A percentile compares a stretch with the other conserved stretches of the same genome.
Conservation (phyloP, 92 coral and sea anemone genomes). For the Scolanthus callimorphus region DNA sequence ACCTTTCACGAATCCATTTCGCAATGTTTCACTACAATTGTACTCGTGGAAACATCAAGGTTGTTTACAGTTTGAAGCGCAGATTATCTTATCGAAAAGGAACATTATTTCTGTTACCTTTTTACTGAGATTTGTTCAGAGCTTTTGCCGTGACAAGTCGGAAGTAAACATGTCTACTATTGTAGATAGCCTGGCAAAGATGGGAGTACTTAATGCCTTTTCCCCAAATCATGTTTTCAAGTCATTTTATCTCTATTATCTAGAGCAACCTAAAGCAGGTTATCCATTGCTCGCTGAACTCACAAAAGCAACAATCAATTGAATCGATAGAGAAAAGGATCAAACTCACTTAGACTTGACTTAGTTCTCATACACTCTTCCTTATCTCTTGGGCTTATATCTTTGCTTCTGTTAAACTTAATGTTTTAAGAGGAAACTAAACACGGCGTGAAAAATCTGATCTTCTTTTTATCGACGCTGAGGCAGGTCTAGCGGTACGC, state of each 20-base stretch:
- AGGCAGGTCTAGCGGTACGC: constrained; percentile 1
- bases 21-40: too few species aligned
- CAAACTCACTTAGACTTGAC: constrained; percentile 16
- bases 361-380: constrained; percentile 10
- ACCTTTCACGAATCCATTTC: too few species aligned
- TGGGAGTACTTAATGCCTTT: neutral
- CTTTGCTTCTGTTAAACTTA: constrained; percentile 22
- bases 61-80: neutral
- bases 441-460: neutral
- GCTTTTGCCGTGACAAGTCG: neutral
- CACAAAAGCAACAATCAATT: neutral
- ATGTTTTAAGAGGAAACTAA: neutral
- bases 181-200: neutral
- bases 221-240: neutral
- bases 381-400: constrained; percentile 7
- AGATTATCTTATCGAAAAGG: neutral
- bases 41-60: too few species aligned
- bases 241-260: neutral
- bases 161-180: neutral
- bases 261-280: neutral
- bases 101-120: neutral
- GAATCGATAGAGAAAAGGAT: constrained; percentile 6
- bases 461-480: neutral
- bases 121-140: constrained; percentile 1
- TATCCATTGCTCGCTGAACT: neutral